Base-by-base conservation (phyloP, 2,888 invertebrate species). In the Amphipoea lucens region DNA sequence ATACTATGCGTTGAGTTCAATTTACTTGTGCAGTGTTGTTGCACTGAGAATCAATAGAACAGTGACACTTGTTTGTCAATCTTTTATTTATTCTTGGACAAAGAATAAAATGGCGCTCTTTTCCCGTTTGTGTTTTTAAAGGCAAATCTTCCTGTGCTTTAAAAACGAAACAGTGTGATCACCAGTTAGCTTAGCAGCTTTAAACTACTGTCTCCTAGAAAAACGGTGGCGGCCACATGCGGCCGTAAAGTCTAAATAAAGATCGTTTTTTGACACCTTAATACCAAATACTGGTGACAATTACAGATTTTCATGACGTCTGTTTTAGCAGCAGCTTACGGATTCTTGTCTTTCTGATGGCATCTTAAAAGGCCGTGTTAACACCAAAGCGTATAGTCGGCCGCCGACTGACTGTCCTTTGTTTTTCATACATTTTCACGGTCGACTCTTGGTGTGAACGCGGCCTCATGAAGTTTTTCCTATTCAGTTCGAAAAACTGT, bases 21-120 rank as follows among this genome's bases (percentile, higher is more conserved):
- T 68, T 67, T 79, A 42, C 60, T 81, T 73, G 20, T 20, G 42
- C 51, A 51, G 45, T 71, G 5, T 57, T 74, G 63, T 68, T 85
- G 71, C 74, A 78, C 42, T 60, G 48, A n/a, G 29, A 40, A 51
- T 63, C 23, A 48, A 23, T 71, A 23, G 42, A 36, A 54, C 36
- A 36, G 20, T 68, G 51, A 54, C 42, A 45, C 66, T 73, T 81
- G 20, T 20, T 73, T 81, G 20, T 20, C 1, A 36, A 65, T 77
- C 7, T 51, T 48, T 77, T 23, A 65, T 76, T 48, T 17, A 12
- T 51, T 68, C 9, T 71, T 80, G 4, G 12, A 12, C 4, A 51
- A 68, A 48, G 0, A 57, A 42, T 29, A 48, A 29, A 36, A 40
- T 48, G 12, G 3, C 17, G 17, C 4, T 68, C 3, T 79, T 51